Evolutionary conservation across 2,888 invertebrate genomes (phyloP).

Genomic region (Zootermopsis nevadensis): DNA sequence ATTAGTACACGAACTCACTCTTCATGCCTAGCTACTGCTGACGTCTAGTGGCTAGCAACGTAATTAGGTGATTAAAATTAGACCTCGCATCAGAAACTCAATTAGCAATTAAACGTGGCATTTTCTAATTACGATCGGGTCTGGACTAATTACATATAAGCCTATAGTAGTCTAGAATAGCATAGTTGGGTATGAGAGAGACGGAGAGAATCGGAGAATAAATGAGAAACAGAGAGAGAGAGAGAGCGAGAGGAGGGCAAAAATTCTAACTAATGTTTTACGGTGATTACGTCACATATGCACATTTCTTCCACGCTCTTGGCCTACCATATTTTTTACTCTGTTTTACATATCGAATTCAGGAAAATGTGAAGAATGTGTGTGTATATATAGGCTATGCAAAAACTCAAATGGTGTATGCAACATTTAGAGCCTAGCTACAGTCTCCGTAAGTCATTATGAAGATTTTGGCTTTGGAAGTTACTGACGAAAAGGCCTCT

Average conservation of each 20-base stretch:
- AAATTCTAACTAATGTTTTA: slow-evolving; percentile 42
- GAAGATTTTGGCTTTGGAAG: no score
- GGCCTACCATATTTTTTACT: background rate
- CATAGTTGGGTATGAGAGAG: slow-evolving; percentile 30
- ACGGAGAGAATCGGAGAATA: background rate
- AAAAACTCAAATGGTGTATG: no score
- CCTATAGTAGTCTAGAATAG: slow-evolving; percentile 47
- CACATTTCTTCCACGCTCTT: background rate
- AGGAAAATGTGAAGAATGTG: background rate
- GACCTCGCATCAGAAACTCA: slow-evolving; percentile 70
- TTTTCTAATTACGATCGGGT: slow-evolving; percentile 67
- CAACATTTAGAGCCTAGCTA: background rate
- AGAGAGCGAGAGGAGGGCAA: background rate
- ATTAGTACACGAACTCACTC: slow-evolving; percentile 48
- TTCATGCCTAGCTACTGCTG: slow-evolving; percentile 21
- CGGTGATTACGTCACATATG: slow-evolving; percentile 37
- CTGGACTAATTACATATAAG: slow-evolving; percentile 48
- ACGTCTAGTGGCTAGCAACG: slow-evolving; percentile 48
- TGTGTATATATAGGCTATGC: no score
- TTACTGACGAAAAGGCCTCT: no score
- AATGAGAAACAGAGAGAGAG: slow-evolving; percentile 11
- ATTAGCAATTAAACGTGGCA: slow-evolving; percentile 71
- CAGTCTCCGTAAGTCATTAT: no score
- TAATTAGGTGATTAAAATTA: slow-evolving; percentile 72
- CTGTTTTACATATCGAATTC: background rate